These are phyloP conservation scores for Eupeodes latifasciatus DNA, from an alignment of 2,888 invertebrate species.

Conservation along the genomic window DNA sequence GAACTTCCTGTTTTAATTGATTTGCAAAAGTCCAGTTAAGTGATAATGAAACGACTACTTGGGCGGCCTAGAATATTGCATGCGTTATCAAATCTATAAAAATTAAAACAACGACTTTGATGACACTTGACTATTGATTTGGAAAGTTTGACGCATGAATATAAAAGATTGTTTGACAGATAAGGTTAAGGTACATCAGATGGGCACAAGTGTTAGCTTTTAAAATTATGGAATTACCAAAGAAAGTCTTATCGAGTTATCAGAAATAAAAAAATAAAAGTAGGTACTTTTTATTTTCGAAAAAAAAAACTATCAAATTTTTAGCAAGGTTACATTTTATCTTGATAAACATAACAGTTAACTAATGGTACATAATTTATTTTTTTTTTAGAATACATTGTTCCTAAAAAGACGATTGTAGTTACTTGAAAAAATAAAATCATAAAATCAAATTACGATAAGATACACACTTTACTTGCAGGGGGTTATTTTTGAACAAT, in stretches of 20 bases:
- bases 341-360: background rate
- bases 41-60: background rate
- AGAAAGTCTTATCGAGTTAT: background rate
- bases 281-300: background rate
- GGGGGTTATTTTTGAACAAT: slow-evolving; percentile 22
- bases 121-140: slow-evolving; percentile 53
- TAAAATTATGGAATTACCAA: background rate
- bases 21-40: slow-evolving; percentile 1
- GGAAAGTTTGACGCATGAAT: slow-evolving; percentile 11
- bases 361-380: background rate
- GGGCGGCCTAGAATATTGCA: background rate
- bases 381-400: background rate
- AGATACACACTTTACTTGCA: background rate
- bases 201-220: background rate
- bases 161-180: slow-evolving; percentile 2
- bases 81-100: slow-evolving; percentile 39
- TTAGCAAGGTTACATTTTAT: slow-evolving; percentile 7
- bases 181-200: background rate
- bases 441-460: slow-evolving; percentile 16
- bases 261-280: background rate
- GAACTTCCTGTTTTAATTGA: slow-evolving; percentile 37
- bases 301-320: slow-evolving; percentile 4
- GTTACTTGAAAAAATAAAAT: slow-evolving; percentile 7
- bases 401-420: background rate
- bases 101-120: background rate